Conservation (phyloP, 1,140 invertebrate species). For the Drosophila pallidifrons region DNA sequence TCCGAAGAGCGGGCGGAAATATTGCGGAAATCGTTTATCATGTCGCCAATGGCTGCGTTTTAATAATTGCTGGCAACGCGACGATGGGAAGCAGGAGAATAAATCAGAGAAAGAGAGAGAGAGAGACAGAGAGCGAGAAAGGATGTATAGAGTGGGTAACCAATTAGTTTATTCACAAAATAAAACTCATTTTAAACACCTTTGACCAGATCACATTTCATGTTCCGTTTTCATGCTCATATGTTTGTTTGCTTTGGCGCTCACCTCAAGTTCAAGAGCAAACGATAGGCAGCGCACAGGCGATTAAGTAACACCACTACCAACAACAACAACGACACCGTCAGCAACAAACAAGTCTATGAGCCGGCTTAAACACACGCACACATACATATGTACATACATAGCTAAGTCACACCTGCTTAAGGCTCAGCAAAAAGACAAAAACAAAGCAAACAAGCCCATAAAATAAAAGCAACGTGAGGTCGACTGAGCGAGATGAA, state of each 20-base stretch:
- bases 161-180: conserved; percentile 40
- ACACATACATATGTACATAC: conserved; percentile 15
- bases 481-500: conserved; percentile 23
- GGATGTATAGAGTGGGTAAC: background rate
- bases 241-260: conserved; percentile 48
- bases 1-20: conserved; percentile 54
- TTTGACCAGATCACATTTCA: conserved; percentile 34
- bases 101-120: conserved; percentile 6
- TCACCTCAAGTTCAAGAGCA: conserved; percentile 79
- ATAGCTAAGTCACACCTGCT: conserved; percentile 71
- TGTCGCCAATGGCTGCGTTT: conserved; percentile 81
- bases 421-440: conserved; percentile 36
- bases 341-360: conserved; percentile 70
- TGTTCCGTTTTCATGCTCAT: conserved; percentile 32
- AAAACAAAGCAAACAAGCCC: conserved; percentile 51
- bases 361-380: conserved; percentile 37
- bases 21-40: conserved; percentile 83
- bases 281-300: conserved; percentile 69
- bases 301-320: conserved; percentile 72
- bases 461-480: conserved; percentile 60
- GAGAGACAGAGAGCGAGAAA: background rate
- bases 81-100: background rate
- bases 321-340: conserved; percentile 37
- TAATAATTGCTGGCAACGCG: conserved; percentile 74
- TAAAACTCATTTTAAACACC: conserved; percentile 16